phyloP scores from a whole-genome alignment of 2,888 invertebrate species.

The Agonopterix alstromeriana region DNA sequence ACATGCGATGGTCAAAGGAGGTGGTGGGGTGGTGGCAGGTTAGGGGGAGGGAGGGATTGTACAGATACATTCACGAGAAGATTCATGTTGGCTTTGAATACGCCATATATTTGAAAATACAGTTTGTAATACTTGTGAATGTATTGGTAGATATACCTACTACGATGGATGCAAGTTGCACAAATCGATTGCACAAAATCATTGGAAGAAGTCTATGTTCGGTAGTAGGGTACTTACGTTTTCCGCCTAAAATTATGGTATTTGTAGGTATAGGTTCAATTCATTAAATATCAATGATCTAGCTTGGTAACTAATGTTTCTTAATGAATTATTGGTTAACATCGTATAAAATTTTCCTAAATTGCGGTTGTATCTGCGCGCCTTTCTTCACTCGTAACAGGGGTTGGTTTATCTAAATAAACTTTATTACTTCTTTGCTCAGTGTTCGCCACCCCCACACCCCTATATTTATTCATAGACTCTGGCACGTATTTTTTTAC shows the following conservation, averaged over 20 bases:
- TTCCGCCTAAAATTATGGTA: no score
- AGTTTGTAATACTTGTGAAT: background rate
- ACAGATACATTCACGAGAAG: background rate
- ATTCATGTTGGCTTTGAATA: conserved; percentile 4
- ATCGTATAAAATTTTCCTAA: no score
- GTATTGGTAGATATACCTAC: no score
- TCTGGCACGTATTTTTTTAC: conserved; percentile 49
- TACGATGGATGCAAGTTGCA: no score
- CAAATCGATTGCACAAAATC: no score
- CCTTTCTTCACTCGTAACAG: background rate
- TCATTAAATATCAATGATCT: no score
- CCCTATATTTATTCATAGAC: conserved; percentile 56
- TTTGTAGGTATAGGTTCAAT: no score
- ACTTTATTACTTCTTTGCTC: conserved; percentile 4
- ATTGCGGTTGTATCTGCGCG: background rate
- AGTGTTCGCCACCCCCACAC: conserved; percentile 4
- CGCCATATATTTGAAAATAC: conserved; percentile 1
- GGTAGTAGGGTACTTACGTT: no score
- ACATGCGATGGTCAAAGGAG: conserved; percentile 19
- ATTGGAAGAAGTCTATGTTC: no score
- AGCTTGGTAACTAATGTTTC: no score
- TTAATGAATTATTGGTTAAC: no score
- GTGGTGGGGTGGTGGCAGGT: conserved; percentile 14
- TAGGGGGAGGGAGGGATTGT: conserved; percentile 1
- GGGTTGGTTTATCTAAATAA: background rate